phyloP scores from a whole-genome alignment of 2,888 invertebrate genomes.

The Cyaniris semiargus region DNA sequence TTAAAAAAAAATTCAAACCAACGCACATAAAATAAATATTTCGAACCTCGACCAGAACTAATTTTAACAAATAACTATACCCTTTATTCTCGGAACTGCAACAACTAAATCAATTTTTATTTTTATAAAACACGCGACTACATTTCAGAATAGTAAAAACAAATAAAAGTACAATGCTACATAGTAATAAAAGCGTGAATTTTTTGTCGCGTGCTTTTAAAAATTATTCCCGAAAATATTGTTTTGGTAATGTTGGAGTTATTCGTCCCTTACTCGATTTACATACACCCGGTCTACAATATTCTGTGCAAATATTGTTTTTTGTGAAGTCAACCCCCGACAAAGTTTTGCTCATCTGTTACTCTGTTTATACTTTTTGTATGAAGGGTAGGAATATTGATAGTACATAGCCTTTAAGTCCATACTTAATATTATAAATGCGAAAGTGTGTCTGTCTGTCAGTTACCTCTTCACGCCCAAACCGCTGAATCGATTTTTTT shows the following conservation, averaged over 20 bases:
- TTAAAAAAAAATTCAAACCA: not conserved
- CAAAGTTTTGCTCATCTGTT: slow-evolving; percentile 3
- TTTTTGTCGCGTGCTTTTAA: slow-evolving; percentile 20
- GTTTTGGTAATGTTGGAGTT: not conserved
- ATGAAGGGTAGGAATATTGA: not conserved
- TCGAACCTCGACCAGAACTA: not conserved
- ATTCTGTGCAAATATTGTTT: slow-evolving; percentile 7
- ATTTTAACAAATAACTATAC: not conserved
- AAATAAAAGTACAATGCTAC: slow-evolving; percentile 23
- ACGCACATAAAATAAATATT: not conserved
- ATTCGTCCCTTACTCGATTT: slow-evolving; percentile 8
- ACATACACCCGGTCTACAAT: slow-evolving; percentile 10
- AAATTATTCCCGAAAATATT: slow-evolving; percentile 29
- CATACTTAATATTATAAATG: not conserved
- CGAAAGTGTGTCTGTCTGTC: too few relatives aligned
- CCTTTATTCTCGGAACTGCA: not conserved
- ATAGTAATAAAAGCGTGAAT: slow-evolving; percentile 23
- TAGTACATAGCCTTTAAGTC: not conserved
- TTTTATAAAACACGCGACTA: slow-evolving; percentile 3
- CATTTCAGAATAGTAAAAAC: not conserved
- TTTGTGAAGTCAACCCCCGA: not conserved
- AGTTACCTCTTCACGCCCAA: too few relatives aligned
- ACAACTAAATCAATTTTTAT: slow-evolving; percentile 14
- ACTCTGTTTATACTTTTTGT: not conserved
- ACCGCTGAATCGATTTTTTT: too few relatives aligned